These are phyloP conservation scores for Muntiacus muntjak DNA, from an alignment of 2,113 vertebrate species.

Conservation along the genomic window DNA sequence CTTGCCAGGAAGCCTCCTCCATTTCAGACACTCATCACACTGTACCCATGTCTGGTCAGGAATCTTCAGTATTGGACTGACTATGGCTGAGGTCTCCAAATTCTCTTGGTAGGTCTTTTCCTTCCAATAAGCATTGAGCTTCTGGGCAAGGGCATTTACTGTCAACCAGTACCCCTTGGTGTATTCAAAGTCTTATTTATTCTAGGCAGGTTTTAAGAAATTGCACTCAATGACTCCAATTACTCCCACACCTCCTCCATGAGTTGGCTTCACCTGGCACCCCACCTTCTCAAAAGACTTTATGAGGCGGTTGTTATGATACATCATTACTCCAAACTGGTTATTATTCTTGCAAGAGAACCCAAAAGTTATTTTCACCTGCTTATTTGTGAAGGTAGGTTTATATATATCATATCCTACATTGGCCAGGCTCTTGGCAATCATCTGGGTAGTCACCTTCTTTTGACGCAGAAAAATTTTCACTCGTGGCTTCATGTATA, in stretches of 20 bases:
- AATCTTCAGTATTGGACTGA: no score
- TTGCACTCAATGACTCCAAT: slow-evolving; percentile 87
- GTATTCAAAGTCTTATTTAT: slow-evolving; percentile 90
- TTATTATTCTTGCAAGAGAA: slow-evolving; percentile 84
- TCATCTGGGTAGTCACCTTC: slow-evolving; percentile 83
- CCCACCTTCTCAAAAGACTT: slow-evolving; percentile 88
- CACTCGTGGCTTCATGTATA: slow-evolving; percentile 87
- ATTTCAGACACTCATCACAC: no score
- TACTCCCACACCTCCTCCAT: slow-evolving; percentile 83
- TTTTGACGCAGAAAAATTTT: slow-evolving; percentile 85
- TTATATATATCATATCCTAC: slow-evolving; percentile 86
- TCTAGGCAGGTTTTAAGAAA: slow-evolving; percentile 86
- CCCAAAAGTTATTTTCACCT: slow-evolving; percentile 88
- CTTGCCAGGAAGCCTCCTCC: no score
- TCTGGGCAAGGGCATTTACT: no score
- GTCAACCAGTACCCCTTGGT: slow-evolving; percentile 86
- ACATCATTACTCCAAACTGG: slow-evolving; percentile 87
- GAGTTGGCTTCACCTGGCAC: slow-evolving; percentile 83
- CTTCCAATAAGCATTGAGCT: no score
- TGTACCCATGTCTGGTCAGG: no score
- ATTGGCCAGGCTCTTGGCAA: slow-evolving; percentile 82
- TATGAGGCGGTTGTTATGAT: slow-evolving; percentile 88
- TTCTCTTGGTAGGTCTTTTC: no score
- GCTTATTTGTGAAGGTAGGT: slow-evolving; percentile 85
- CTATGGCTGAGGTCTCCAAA: no score